Conservation (phyloP, 2,113 vertebrate species). For the Catharus minimus region DNA sequence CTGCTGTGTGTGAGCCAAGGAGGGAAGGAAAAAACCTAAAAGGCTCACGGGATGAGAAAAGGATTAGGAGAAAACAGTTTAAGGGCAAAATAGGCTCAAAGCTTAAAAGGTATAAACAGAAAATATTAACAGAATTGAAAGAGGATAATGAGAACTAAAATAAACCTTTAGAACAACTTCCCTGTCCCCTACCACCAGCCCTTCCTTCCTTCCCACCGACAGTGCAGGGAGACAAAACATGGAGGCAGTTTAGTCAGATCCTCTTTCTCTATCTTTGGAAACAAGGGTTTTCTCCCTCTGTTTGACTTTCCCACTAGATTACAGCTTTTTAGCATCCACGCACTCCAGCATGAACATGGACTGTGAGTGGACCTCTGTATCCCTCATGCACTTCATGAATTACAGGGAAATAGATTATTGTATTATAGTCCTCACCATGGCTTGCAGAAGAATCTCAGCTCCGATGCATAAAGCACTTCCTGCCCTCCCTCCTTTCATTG, state of each 20-base stretch:
- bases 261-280: neutral
- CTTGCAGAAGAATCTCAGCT: neutral
- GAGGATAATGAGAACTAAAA: neutral
- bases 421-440: neutral
- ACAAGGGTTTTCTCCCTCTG: neutral
- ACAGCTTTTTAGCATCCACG: neutral
- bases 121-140: neutral
- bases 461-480: fast-evolving
- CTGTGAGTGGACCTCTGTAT: neutral
- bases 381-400: neutral
- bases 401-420: neutral
- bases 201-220: neutral
- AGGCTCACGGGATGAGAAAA: neutral
- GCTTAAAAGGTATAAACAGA: too few species aligned
- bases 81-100: neutral
- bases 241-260: neutral
- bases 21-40: neutral
- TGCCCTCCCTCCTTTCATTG: neutral
- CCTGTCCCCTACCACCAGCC: too few species aligned
- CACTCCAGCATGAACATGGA: fast-evolving
- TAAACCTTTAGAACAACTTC: neutral
- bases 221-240: neutral
- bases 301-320: neutral
- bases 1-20: neutral
- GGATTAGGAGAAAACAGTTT: neutral